Conservation (phyloP, 2,797 vertebrate species). For the Syngnathus acus region DNA sequence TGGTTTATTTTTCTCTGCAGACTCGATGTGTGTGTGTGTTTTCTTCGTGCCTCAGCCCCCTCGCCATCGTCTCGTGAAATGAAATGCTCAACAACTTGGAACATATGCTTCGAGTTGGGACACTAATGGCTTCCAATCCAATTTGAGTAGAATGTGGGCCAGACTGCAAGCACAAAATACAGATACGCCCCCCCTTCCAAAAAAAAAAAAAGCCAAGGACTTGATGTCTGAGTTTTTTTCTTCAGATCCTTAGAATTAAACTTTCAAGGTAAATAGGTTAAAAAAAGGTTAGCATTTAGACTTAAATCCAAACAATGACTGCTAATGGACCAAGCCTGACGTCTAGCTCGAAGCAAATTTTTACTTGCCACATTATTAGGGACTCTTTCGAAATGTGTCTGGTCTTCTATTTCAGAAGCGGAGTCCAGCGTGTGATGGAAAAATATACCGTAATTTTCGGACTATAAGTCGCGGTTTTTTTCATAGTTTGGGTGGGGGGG, state of each 20-base stretch:
- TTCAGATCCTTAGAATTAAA: background rate
- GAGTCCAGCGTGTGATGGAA: background rate
- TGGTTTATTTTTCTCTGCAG: conserved; percentile 50
- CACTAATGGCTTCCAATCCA: conserved; percentile 56
- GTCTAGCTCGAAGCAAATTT: background rate
- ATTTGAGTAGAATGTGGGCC: conserved; percentile 52
- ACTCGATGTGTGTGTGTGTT: conserved; percentile 20
- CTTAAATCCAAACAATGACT: background rate
- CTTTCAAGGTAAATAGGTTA: background rate
- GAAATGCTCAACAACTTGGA: conserved; percentile 60
- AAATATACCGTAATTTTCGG: too few relatives aligned
- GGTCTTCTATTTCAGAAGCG: background rate
- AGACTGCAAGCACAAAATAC: conserved; percentile 31
- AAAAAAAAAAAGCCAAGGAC: background rate
- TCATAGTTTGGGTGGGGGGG: too few relatives aligned
- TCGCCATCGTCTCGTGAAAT: conserved; percentile 40
- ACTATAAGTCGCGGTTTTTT: too few relatives aligned
- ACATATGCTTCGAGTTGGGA: conserved; percentile 63
- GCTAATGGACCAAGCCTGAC: background rate
- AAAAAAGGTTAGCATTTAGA: background rate
- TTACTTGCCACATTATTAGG: too few relatives aligned
- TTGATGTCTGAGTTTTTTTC: background rate
- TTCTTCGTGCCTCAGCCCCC: conserved; percentile 11
- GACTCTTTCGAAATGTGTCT: too few relatives aligned
- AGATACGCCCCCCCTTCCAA: conserved; percentile 10